Conservation (phyloP, 2,113 vertebrate genomes). For the Ammodytes dubius region DNA sequence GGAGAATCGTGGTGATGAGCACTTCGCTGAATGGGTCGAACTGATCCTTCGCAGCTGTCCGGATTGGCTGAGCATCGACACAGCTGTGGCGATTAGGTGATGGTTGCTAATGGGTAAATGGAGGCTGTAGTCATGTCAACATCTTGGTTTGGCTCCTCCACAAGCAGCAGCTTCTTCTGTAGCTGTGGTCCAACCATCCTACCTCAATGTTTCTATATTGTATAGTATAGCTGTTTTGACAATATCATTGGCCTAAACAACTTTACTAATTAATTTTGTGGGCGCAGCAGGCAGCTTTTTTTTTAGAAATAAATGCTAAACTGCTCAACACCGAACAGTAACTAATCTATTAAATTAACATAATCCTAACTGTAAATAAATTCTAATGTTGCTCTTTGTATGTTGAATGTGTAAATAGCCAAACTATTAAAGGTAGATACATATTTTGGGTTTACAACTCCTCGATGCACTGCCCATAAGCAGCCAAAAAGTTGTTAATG, state of each 20-base stretch:
- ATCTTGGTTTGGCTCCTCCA: background rate
- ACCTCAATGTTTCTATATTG: background rate
- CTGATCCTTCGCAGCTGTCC: constrained; percentile 67
- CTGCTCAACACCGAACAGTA: no score
- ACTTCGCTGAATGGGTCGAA: constrained; percentile 16
- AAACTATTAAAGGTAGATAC: background rate
- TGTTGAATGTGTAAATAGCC: background rate
- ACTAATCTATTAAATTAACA: background rate
- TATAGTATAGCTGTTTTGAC: background rate
- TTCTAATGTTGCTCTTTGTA: background rate
- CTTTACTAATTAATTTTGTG: no score
- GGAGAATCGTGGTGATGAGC: constrained; percentile 27
- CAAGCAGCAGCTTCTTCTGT: background rate
- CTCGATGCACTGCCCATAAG: background rate
- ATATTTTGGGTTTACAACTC: background rate
- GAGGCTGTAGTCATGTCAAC: background rate
- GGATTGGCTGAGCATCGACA: constrained; percentile 52
- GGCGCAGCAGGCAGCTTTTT: no score
- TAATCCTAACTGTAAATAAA: background rate
- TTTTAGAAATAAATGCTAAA: no score
- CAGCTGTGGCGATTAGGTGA: constrained; percentile 68
- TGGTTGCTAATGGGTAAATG: constrained; percentile 38
- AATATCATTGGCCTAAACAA: no score
- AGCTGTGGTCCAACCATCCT: background rate
- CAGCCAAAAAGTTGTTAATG: background rate